phyloP scores from a whole-genome alignment of 2,797 vertebrate species.

The Chelon auratus region DNA sequence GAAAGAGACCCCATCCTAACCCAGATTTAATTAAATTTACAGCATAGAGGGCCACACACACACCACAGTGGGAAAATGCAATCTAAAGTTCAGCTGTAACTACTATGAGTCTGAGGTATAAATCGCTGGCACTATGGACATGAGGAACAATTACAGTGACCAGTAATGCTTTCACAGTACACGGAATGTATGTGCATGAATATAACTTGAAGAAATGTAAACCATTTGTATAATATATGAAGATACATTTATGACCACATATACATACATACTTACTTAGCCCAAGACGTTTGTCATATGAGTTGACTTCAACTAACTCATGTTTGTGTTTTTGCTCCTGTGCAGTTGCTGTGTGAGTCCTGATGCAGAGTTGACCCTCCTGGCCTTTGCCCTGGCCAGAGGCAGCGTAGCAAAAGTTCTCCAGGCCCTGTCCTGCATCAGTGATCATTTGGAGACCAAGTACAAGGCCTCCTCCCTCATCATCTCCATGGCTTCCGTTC shows the following conservation, averaged over 20 bases:
- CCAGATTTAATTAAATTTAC: not conserved
- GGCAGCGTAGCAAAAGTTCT: constrained; percentile 95
- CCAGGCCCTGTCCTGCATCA: constrained; percentile 90
- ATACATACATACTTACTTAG: not conserved
- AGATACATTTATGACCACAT: not conserved
- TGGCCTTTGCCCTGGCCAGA: constrained; percentile 95
- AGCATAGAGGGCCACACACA: not conserved
- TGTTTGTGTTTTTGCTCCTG: constrained; percentile 7
- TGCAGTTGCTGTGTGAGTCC: constrained; percentile 91
- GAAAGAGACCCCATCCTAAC: not conserved
- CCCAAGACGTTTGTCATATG: no score
- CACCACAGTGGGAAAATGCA: no score
- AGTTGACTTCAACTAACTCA: not conserved
- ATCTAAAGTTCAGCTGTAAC: not conserved
- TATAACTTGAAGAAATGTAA: not conserved
- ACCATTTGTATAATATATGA: not conserved
- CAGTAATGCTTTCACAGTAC: not conserved
- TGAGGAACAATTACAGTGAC: not conserved
- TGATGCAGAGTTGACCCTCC: constrained; percentile 92
- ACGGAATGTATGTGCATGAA: not conserved
- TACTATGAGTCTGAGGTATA: not conserved
- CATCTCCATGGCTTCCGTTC: constrained; percentile 92
- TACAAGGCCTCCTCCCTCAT: constrained; percentile 93
- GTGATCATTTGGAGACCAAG: constrained; percentile 86
- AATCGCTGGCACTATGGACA: not conserved